Evolutionary conservation across 35 echinoderm and acorn worm genomes (phyloP).

Genomic region (Eucidaris tribuloides): DNA sequence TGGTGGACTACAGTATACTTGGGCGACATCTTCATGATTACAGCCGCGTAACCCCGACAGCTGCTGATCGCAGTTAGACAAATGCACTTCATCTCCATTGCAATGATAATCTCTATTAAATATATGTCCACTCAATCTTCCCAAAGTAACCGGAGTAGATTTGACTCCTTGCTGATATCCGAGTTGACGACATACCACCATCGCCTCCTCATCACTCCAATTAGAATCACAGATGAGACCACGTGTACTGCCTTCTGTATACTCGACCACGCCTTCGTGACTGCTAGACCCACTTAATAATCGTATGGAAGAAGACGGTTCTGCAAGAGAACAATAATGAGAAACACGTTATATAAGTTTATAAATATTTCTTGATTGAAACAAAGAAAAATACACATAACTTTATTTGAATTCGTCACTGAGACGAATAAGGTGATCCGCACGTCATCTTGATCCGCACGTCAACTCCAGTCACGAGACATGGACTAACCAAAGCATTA

Average conservation of each 20-base stretch:
- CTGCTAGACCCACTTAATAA: not conserved
- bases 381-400: too few species aligned
- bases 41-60: not conserved
- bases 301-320: too few species aligned
- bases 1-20: conserved; percentile 1
- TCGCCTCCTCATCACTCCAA: not conserved
- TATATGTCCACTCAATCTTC: not conserved
- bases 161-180: not conserved
- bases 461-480: too few species aligned
- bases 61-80: not conserved
- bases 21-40: not conserved
- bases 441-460: too few species aligned
- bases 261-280: not conserved
- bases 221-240: conserved; percentile 11
- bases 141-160: not conserved
- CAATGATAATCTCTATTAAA: not conserved
- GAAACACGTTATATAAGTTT: too few species aligned
- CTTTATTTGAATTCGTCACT: too few species aligned
- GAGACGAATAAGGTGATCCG: too few species aligned
- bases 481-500: too few species aligned
- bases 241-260: not conserved
- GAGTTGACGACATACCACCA: not conserved
- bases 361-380: too few species aligned
- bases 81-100: not conserved
- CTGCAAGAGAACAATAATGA: too few species aligned